Percentiles rank a stretch among this genome's conserved stretches.
phyloP scores from a whole-genome alignment of 2,113 vertebrate genomes.

The Microcebus tavaratra region DNA sequence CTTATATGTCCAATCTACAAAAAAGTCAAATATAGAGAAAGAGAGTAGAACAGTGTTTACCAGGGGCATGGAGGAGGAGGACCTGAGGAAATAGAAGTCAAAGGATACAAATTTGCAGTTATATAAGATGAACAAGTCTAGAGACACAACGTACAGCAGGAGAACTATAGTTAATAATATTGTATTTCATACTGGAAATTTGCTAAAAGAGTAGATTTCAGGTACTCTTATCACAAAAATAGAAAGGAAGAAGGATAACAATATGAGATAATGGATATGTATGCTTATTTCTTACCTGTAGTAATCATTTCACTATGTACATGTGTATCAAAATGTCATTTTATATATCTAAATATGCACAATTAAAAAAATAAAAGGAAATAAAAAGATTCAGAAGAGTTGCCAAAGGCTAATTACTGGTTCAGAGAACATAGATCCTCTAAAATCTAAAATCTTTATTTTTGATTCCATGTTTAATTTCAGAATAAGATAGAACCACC shows the following conservation, averaged over 20 bases:
- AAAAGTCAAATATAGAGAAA: neutral
- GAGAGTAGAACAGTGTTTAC: neutral
- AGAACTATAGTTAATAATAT: neutral
- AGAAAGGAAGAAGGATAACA: neutral
- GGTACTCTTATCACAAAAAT: neutral
- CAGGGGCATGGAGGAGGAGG: neutral
- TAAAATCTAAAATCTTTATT: neutral
- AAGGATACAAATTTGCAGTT: neutral
- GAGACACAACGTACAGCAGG: neutral
- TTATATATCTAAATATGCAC: neutral
- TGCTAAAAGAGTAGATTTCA: neutral
- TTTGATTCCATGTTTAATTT: neutral
- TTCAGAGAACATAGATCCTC: neutral
- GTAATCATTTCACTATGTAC: neutral
- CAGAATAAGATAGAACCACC: slow-evolving; percentile 1
- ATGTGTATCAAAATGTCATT: neutral
- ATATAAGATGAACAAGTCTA: neutral
- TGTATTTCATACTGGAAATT: neutral
- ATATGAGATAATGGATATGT: neutral
- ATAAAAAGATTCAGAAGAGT: neutral
- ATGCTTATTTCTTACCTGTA: neutral
- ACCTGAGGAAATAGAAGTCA: neutral
- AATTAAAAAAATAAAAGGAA: too few species aligned
- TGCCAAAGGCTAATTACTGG: neutral
- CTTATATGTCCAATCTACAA: neutral